Percentiles rank a stretch among this genome's conserved stretches.
Conservation (phyloP, 2,797 vertebrate species). For the Prunella strophiata region DNA sequence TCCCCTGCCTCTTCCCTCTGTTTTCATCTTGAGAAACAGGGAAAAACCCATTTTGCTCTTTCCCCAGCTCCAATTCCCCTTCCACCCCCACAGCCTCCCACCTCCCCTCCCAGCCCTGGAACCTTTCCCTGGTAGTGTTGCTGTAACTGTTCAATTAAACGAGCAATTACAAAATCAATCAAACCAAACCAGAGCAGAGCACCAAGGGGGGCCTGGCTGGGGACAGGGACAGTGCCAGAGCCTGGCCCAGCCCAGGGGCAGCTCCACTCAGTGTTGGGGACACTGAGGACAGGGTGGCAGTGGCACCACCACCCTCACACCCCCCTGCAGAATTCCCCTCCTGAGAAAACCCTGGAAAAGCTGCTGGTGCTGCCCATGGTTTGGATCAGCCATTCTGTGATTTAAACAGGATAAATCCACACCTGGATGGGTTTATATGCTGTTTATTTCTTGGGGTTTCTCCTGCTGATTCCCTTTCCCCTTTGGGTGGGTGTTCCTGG, state of each 20-base stretch:
- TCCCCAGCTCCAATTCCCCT: conserved; percentile 56
- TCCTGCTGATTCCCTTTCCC: not conserved
- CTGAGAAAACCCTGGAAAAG: not conserved
- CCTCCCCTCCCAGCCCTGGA: conserved; percentile 48
- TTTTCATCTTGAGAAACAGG: not conserved
- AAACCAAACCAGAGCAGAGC: not conserved
- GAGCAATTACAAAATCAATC: conserved; percentile 69
- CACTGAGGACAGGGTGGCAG: not conserved
- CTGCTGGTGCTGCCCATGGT: not conserved
- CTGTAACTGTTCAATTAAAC: conserved; percentile 64
- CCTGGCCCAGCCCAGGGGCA: conserved; percentile 32
- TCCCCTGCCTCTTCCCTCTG: not conserved
- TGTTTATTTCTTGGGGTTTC: not conserved
- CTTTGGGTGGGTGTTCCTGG: not conserved
- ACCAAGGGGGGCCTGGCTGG: not conserved
- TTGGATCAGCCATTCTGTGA: not conserved
- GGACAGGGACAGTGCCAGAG: not conserved
- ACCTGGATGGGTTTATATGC: not conserved
- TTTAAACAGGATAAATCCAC: not conserved
- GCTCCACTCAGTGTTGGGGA: not conserved
- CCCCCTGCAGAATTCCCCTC: not conserved
- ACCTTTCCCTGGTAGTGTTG: conserved; percentile 60
- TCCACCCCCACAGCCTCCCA: conserved; percentile 1
- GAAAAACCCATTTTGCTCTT: conserved; percentile 49
- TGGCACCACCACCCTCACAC: rapidly evolving